A percentile compares a stretch with the other conserved stretches of the same genome.
These are phyloP conservation scores for Euborellia annulipes DNA, from an alignment of 1,140 invertebrate species.

Conservation along the genomic window DNA sequence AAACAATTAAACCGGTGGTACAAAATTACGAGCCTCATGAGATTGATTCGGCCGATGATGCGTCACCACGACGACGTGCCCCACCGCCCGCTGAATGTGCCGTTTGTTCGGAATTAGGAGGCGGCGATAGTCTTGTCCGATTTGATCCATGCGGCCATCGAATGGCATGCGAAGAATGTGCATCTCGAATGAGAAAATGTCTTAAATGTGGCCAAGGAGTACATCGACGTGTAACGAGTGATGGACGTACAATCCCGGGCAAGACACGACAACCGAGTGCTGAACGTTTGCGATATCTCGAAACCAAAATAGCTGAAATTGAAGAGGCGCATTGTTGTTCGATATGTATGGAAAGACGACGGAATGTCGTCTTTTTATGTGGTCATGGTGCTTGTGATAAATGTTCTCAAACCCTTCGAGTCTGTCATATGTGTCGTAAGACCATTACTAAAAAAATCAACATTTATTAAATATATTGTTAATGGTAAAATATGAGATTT, in stretches of 20 bases:
- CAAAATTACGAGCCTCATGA: no score
- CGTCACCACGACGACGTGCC: no score
- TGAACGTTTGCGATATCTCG: conserved; percentile 56
- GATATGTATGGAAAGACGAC: conserved; percentile 60
- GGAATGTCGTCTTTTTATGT: conserved; percentile 75
- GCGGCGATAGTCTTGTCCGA: conserved; percentile 42
- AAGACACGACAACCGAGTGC: conserved; percentile 39
- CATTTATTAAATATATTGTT: no score
- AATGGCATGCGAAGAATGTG: conserved; percentile 60
- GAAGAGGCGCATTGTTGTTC: conserved; percentile 68
- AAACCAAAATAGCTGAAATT: conserved; percentile 72
- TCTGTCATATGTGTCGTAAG: conserved; percentile 86
- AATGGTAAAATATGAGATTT: no score
- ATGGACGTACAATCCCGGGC: conserved; percentile 30
- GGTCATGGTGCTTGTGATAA: conserved; percentile 74
- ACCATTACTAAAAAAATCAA: conserved; percentile 79
- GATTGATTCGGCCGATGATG: no score
- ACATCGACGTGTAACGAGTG: conserved; percentile 33
- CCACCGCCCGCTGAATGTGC: conserved; percentile 41
- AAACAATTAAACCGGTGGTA: no score
- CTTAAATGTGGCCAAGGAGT: conserved; percentile 47
- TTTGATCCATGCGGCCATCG: conserved; percentile 62
- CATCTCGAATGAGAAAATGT: conserved; percentile 65
- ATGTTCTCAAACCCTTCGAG: conserved; percentile 64
- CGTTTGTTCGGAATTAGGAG: conserved; percentile 49